A percentile compares a stretch with the other conserved stretches of the same genome.
Conservation (phyloP, 2,888 invertebrate genomes). For the Smittia aterrima region DNA sequence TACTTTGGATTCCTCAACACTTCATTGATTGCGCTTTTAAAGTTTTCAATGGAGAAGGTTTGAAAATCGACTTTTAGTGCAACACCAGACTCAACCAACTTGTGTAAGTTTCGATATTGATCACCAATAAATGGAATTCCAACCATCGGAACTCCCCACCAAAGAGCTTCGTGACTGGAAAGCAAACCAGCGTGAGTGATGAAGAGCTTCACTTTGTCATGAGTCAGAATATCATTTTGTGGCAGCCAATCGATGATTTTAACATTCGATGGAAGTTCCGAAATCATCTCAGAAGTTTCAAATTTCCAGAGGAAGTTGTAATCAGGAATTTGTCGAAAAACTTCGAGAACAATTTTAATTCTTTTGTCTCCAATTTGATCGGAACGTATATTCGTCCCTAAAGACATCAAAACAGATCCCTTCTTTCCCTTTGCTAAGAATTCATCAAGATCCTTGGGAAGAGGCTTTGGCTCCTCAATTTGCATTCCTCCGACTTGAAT, state of each 20-base stretch:
- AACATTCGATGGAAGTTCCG: constrained; percentile 53
- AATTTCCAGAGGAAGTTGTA: constrained; percentile 53
- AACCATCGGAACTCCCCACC: constrained; percentile 49
- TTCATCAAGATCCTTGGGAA: constrained; percentile 46
- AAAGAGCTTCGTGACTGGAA: constrained; percentile 48
- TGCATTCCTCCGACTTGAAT: constrained; percentile 52
- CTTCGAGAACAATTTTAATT: constrained; percentile 45
- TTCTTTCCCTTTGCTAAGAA: constrained; percentile 47
- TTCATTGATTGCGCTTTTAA: constrained; percentile 43
- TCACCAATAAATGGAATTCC: constrained; percentile 49
- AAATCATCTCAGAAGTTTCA: constrained; percentile 44
- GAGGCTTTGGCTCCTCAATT: constrained; percentile 46
- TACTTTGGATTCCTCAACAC: constrained; percentile 44
- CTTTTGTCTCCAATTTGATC: constrained; percentile 43
- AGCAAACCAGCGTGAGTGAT: constrained; percentile 49
- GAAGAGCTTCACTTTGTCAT: constrained; percentile 47
- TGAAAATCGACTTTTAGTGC: constrained; percentile 44
- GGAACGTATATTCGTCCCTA: constrained; percentile 49
- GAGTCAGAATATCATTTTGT: constrained; percentile 54
- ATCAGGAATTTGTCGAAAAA: constrained; percentile 47
- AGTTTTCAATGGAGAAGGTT: constrained; percentile 43
- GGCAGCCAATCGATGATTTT: constrained; percentile 55
- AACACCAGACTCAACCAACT: constrained; percentile 43
- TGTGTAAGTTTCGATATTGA: constrained; percentile 44
- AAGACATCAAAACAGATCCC: constrained; percentile 49